Evolutionary conservation across 2,797 vertebrate genomes (phyloP), one percentile per base, ranked within the genome.

Genomic region (Sciurus vulgaris): DNA sequence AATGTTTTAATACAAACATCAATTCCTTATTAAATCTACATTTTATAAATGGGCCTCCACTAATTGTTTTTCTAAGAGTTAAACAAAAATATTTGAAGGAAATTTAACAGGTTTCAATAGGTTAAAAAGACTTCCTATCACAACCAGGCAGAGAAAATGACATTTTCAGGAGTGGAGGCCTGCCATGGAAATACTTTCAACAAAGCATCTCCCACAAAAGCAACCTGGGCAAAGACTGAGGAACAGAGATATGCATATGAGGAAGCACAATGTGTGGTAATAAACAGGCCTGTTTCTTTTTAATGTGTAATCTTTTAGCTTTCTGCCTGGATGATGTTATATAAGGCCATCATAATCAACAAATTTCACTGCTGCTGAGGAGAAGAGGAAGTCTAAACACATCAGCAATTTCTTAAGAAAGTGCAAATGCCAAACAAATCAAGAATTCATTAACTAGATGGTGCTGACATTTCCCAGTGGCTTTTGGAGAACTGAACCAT

Each of bases 241-340:
- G 76, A 97, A 93, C 97, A 51, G 90, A 92, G 78, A 96, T 97
- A 97, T 89, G 97, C 96, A 97, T 86, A 93, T 73, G 93, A 91
- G 56, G 92, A 96, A 95, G 74, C 59, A 97, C 86, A 96, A 96
- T 86, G 88, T 65, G 87, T 84, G 74, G 77, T 96, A 95, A 97
- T 97, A 95, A 83, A 97, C 92, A 96, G 59, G n/a, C 47, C 73
- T 95, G 89, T 98, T 96, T 97, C 97, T 95, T 95, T 97, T 98
- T 97, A 97, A 97, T 93, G 97, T 78, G 97, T 5, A 98, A 97
- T 96, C 94, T 97, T 98, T 95, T 92, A 96, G 95, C 87, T 98
- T 98, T 98, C 97, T 98, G 95, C 97, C 98, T 97, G 97, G 96
- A 63, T 98, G 96, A 95, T 95, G 97, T 89, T 97, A 94, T 98